phyloP scores from a whole-genome alignment of 92 coral and sea anemone species.

The Epizoanthus stellaris region DNA sequence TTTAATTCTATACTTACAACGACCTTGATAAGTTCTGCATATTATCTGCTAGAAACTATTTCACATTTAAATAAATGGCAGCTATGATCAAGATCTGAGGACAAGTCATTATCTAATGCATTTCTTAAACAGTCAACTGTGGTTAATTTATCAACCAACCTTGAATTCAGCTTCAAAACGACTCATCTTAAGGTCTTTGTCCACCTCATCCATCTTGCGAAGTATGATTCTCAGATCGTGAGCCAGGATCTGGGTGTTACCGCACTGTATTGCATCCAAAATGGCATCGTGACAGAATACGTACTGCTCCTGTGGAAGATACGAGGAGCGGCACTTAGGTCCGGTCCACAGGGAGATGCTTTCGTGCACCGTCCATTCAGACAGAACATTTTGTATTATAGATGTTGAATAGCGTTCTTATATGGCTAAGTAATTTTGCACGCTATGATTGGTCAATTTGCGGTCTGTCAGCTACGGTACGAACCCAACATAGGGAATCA shows the following conservation, averaged over 20 bases:
- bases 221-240: constrained; percentile 92
- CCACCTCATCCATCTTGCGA: constrained; percentile 70
- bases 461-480: no score
- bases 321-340: not conserved
- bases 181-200: constrained; percentile 69
- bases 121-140: no score
- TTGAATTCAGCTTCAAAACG: constrained; percentile 91
- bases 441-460: no score
- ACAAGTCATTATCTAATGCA: no score
- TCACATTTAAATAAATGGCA: no score
- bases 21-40: no score
- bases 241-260: constrained; percentile 96
- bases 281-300: constrained; percentile 97
- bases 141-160: constrained; percentile 51
- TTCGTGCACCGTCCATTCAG: not conserved
- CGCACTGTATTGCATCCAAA: constrained; percentile 93
- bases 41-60: no score
- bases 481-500: no score
- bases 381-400: not conserved
- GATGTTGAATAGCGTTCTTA: no score
- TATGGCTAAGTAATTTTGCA: no score
- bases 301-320: constrained; percentile 83
- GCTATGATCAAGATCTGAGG: no score
- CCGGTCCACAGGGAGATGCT: not conserved
- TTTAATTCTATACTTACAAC: no score